Conservation (phyloP, 2,797 vertebrate species). For the Perdix hodgsoniae region DNA sequence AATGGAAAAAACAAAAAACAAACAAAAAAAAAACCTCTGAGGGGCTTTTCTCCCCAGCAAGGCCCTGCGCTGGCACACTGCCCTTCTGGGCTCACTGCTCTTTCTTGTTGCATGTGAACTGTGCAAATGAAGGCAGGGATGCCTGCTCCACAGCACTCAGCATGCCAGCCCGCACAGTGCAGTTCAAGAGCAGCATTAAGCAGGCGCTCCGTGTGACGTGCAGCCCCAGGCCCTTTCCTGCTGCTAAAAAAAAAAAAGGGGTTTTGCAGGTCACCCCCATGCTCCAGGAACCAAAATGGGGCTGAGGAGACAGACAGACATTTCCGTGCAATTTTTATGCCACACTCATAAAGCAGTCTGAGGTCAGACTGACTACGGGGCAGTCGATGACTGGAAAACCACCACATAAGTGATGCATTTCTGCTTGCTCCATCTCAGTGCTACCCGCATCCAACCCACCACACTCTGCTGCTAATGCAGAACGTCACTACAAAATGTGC, state of each 20-base stretch:
- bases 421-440: accelerated
- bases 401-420: accelerated
- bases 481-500: background rate
- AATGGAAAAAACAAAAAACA: accelerated
- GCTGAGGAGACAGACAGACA: background rate
- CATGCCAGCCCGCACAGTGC: accelerated
- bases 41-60: background rate
- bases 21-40: background rate
- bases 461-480: accelerated
- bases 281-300: background rate
- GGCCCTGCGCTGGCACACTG: background rate
- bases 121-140: background rate
- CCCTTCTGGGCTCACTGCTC: background rate
- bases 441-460: accelerated
- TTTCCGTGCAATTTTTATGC: background rate
- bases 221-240: background rate
- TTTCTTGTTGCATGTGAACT: accelerated
- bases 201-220: background rate
- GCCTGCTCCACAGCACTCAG: accelerated
- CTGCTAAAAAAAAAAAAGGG: accelerated
- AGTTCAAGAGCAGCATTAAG: background rate
- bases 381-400: background rate
- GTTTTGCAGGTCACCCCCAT: too few relatives aligned
- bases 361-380: background rate
- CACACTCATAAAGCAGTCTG: accelerated